These are phyloP conservation scores for Catharus ustulatus DNA, from an alignment of 2,797 vertebrate species.

Conservation along the genomic window DNA sequence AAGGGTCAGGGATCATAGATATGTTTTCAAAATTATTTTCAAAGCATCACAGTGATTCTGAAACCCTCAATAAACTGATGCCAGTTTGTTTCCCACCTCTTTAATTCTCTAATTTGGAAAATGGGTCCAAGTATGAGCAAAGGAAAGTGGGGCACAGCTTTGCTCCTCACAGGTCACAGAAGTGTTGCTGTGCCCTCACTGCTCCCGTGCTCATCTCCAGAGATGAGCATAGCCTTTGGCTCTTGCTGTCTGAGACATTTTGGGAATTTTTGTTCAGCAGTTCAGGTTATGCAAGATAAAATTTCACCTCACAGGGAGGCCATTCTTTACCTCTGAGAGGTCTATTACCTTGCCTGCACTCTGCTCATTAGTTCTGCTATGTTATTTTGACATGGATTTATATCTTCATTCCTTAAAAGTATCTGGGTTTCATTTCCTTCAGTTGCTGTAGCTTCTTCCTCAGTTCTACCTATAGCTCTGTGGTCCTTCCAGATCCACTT, in stretches of 20 bases:
- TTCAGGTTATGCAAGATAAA: not conserved
- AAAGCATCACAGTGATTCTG: not conserved
- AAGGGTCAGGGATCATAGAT: not conserved
- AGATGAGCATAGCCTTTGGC: not conserved
- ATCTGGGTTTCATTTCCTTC: not conserved
- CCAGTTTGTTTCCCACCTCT: not conserved
- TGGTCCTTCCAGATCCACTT: not conserved
- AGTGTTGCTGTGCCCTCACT: not conserved
- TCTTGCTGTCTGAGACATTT: not conserved
- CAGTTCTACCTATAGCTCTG: not conserved
- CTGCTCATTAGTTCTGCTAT: not conserved
- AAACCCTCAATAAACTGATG: not conserved
- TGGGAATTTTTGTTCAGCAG: not conserved
- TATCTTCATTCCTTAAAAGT: not conserved
- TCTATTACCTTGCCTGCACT: not conserved
- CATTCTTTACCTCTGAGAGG: not conserved
- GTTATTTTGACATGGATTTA: not conserved
- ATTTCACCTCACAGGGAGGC: not conserved
- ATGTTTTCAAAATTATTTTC: not conserved
- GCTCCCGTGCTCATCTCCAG: not conserved
- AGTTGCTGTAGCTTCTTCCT: not conserved
- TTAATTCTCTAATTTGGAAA: not conserved
- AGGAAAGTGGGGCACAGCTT: not conserved
- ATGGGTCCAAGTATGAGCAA: not conserved
- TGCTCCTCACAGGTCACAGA: not conserved